phyloP scores from a whole-genome alignment of 2,113 vertebrate genomes.

The Apteryx mantelli region DNA sequence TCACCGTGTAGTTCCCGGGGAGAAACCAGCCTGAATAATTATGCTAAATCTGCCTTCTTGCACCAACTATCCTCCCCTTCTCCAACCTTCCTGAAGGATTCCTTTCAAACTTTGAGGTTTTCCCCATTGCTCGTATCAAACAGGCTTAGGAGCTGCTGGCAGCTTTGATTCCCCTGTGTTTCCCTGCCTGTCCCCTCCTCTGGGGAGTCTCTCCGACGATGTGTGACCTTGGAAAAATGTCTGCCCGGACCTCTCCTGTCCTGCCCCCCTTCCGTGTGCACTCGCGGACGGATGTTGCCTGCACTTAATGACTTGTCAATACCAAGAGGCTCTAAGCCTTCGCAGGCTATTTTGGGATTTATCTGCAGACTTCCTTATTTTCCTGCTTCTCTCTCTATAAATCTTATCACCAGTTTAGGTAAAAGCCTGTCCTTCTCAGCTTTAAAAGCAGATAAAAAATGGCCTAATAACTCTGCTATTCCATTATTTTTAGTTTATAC shows the following conservation, averaged over 20 bases:
- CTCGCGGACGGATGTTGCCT: not conserved
- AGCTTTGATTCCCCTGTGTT: not conserved
- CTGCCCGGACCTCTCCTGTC: not conserved
- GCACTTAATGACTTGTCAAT: conserved; percentile 7
- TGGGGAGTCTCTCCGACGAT: not conserved
- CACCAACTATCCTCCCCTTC: not conserved
- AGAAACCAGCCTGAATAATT: not conserved
- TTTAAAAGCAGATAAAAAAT: not conserved
- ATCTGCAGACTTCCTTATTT: conserved; percentile 41
- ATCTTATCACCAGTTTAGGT: conserved; percentile 12
- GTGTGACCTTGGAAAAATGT: not conserved
- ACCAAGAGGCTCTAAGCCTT: not conserved
- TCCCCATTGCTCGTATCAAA: not conserved
- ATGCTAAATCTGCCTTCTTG: not conserved
- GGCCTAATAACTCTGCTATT: not conserved
- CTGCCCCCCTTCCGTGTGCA: not conserved
- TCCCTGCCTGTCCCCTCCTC: not conserved
- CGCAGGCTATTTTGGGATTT: conserved; percentile 36
- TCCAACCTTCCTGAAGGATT: not conserved
- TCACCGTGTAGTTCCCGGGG: not conserved
- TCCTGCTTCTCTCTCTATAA: not conserved
- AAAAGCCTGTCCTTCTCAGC: not conserved
- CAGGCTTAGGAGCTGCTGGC: not conserved
- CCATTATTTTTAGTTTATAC: not conserved
- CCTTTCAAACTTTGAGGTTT: not conserved